Base-by-base conservation (phyloP, 1,140 invertebrate species). In the Cryptotermes secundus region DNA sequence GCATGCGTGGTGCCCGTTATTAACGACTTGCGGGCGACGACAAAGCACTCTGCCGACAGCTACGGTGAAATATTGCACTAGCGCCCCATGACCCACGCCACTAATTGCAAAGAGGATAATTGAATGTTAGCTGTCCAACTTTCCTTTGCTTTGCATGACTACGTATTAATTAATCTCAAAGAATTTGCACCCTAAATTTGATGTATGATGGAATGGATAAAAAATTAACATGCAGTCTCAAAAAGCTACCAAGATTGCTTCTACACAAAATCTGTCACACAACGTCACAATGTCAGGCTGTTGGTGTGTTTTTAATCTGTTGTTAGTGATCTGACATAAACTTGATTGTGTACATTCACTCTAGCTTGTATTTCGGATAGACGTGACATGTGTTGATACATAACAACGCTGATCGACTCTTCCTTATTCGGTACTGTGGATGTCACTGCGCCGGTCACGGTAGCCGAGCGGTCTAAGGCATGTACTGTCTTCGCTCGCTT, bases 71-170 rank as follows among this genome's bases (percentile, higher is more conserved):
- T 72, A 72, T 72, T 31, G 14, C 59, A 14, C 26, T 2, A 31
- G n/a, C 59, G 4, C 59, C 59, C 6, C 26, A 31, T 72, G 59
- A 72, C 59, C 59, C 59, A 31, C 26, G 16, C 59, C 59, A 16
- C 59, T 72, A 72, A 72, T 72, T 72, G 59, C 59, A n/a, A 16
- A 2, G 7, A 31, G 6, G 59, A 72, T 72, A 72, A 72, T 72
- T 72, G 59, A 72, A 31, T 72, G 59, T 72, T 72, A n/a, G 59
- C 59, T 72, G 59, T 72, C 59, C 31, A 72, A 72, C 59, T 72
- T 72, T 72, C 59, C 59, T 31, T 38, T 38, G n/a, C 26, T 26
- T 72, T 72, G 59, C 59, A 72, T 72, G 59, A 72, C 59, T 72
- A 31, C 26, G 59, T 72, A 72, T 72, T 72, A 72, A 72, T 72